Percentiles rank a stretch among this genome's conserved stretches.
phyloP scores from a whole-genome alignment of 2,888 invertebrate genomes.

The Philopedon plagiatum region DNA sequence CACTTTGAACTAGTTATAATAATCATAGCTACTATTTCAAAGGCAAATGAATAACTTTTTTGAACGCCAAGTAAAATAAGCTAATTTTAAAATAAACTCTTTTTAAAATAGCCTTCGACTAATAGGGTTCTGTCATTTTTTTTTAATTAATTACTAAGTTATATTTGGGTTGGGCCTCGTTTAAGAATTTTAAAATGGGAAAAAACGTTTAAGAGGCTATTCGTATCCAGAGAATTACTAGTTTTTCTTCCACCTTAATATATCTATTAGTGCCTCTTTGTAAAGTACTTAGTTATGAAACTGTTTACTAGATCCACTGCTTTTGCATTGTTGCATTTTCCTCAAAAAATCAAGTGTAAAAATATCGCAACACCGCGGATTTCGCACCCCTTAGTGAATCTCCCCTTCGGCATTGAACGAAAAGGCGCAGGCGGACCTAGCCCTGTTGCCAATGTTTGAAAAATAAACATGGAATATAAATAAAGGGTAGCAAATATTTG shows the following conservation, averaged over 20 bases:
- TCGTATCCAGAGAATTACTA: no score
- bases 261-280: no score
- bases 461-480: conserved; percentile 4
- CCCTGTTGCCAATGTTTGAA: conserved; percentile 44
- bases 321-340: conserved; percentile 19
- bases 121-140: conserved; percentile 1
- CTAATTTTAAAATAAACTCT: conserved; percentile 2
- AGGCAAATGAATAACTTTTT: conserved; percentile 4
- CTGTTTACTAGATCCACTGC: not conserved
- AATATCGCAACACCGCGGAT: conserved; percentile 31
- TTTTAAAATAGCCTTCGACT: conserved; percentile 11
- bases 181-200: not conserved
- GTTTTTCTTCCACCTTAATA: no score
- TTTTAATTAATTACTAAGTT: not conserved
- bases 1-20: conserved; percentile 9
- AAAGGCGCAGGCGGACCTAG: conserved; percentile 48
- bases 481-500: not conserved
- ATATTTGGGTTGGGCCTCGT: not conserved
- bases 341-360: not conserved
- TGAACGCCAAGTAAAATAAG: not conserved
- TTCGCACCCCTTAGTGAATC: conserved; percentile 50
- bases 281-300: no score
- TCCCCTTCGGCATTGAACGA: conserved; percentile 49
- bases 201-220: no score
- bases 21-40: not conserved